Evolutionary conservation across 2,888 invertebrate genomes (phyloP).

Genomic region (Gryllus longicercus): DNA sequence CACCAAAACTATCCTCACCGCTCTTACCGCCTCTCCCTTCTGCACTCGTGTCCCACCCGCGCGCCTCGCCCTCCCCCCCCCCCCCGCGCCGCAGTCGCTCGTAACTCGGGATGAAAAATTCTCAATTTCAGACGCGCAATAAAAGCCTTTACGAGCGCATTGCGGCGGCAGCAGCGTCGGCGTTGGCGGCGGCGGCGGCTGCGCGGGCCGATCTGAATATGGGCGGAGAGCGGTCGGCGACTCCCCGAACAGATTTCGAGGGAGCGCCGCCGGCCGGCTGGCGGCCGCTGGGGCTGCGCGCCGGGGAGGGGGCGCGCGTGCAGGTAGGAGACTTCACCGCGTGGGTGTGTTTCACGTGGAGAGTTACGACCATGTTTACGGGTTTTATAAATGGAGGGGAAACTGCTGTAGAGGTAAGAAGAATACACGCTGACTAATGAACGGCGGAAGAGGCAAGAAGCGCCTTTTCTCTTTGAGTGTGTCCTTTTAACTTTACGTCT

Average conservation of each 20-base stretch:
- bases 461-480: too few species aligned
- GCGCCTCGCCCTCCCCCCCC: too few species aligned
- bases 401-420: too few species aligned
- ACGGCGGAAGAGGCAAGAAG: too few species aligned
- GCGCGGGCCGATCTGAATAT: not conserved
- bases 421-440: too few species aligned
- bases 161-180: not conserved
- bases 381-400: too few species aligned
- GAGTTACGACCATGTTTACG: too few species aligned
- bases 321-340: not conserved
- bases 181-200: not conserved
- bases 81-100: not conserved
- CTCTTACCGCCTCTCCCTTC: too few species aligned
- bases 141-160: not conserved
- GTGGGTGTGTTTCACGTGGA: not conserved
- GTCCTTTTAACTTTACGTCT: too few species aligned
- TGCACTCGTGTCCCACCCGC: too few species aligned
- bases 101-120: conserved; percentile 17
- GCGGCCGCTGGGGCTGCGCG: not conserved
- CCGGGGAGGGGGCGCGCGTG: not conserved
- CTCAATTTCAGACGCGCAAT: conserved; percentile 17
- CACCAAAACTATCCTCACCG: too few species aligned
- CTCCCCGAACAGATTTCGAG: not conserved
- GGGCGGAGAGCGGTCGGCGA: not conserved
- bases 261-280: not conserved